Percentiles rank a stretch among this genome's conserved stretches.
Conservation (phyloP, 2,797 vertebrate genomes). For the Phalloptychus januarius region DNA sequence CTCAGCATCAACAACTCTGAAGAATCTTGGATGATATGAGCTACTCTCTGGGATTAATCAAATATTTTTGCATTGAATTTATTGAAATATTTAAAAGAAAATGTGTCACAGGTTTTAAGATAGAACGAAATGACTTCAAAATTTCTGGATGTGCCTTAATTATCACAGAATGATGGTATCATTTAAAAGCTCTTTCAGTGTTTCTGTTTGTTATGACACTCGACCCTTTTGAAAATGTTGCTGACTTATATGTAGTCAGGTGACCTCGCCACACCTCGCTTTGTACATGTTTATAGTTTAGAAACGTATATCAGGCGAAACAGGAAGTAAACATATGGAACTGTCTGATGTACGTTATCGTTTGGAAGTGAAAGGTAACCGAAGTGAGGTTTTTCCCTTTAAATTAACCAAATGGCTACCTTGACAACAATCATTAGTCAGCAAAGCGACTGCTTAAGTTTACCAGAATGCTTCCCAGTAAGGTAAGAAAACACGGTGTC, state of each 20-base stretch:
- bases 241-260: neutral
- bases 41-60: neutral
- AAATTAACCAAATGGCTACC: neutral
- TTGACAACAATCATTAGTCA: neutral
- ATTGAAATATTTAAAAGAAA: neutral
- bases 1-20: neutral
- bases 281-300: neutral
- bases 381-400: neutral
- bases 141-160: neutral
- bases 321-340: neutral
- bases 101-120: neutral
- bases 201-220: neutral
- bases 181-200: neutral
- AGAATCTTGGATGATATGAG: neutral
- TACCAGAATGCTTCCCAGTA: slow-evolving; percentile 16
- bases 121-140: neutral
- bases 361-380: neutral
- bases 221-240: neutral
- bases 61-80: neutral
- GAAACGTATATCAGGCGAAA: neutral
- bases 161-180: neutral
- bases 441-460: slow-evolving; percentile 6
- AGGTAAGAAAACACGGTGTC: neutral
- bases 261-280: slow-evolving; percentile 15
- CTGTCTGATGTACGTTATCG: too few relatives aligned